Evolutionary conservation across 2,113 vertebrate species (phyloP).

Genomic region (Glaucidium brasilianum): DNA sequence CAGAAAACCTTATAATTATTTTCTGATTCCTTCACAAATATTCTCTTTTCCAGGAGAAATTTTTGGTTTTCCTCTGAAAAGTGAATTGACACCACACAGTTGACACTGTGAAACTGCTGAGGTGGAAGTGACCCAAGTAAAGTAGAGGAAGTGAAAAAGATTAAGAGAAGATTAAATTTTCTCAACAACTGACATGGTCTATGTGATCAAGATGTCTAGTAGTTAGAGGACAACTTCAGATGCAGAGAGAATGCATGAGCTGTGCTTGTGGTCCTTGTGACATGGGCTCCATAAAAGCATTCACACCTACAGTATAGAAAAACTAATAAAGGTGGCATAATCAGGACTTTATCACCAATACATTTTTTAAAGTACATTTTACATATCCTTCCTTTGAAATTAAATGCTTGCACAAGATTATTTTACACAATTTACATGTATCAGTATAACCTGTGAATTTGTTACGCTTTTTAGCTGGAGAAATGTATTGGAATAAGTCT

Average conservation of each 20-base stretch:
- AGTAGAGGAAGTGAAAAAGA: not conserved
- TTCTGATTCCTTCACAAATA: conserved; percentile 14
- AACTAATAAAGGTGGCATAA: not conserved
- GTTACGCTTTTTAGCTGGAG: not conserved
- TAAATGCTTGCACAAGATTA: not conserved
- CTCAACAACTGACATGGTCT: not conserved
- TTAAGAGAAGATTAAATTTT: not conserved
- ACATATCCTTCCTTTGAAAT: not conserved
- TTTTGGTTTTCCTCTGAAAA: not conserved
- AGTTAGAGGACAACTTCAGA: not conserved
- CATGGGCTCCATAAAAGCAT: not conserved
- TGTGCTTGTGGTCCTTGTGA: not conserved
- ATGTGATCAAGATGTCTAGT: not conserved
- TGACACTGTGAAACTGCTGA: not conserved
- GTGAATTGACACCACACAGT: not conserved
- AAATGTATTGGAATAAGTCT: not conserved
- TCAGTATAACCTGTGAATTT: not conserved
- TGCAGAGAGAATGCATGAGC: not conserved
- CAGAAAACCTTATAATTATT: not conserved
- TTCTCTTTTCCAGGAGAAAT: not conserved
- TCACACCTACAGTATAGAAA: not conserved
- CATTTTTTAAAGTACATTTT: not conserved
- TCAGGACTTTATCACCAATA: not conserved
- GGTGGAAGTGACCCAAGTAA: not conserved
- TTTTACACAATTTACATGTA: not conserved